A percentile compares a stretch with the other conserved stretches of the same genome.
phyloP scores from a whole-genome alignment of 2,113 vertebrate species.

The Aldabrachelys gigantea region DNA sequence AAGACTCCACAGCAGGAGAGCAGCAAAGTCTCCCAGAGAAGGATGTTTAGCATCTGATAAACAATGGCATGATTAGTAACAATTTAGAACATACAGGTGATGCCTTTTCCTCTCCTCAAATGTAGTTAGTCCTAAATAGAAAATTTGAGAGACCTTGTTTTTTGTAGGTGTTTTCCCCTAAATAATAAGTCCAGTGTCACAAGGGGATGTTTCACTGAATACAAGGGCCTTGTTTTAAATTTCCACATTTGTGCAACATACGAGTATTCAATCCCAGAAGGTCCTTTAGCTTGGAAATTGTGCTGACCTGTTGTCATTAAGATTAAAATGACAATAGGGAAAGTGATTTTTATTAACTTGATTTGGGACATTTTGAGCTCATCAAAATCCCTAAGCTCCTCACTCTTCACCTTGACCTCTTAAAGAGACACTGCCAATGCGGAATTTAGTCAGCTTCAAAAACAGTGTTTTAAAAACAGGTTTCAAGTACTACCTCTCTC shows the following conservation, averaged over 20 bases:
- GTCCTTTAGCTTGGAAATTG: not conserved
- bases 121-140: not conserved
- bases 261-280: slow-evolving; percentile 12
- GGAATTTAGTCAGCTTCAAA: not conserved
- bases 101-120: slow-evolving; percentile 8
- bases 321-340: not conserved
- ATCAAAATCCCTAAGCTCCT: not conserved
- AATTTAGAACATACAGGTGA: not conserved
- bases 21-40: not conserved
- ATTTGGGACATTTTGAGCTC: not conserved
- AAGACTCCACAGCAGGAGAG: not conserved
- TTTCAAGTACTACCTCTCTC: not conserved
- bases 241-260: not conserved
- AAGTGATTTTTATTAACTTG: not conserved
- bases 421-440: not conserved
- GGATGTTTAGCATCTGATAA: not conserved
- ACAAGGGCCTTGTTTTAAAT: not conserved
- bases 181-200: not conserved
- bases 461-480: not conserved
- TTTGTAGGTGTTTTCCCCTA: no score
- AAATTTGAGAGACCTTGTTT: not conserved
- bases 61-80: not conserved
- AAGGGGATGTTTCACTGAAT: not conserved
- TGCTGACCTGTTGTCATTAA: slow-evolving; percentile 1
- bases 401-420: not conserved